Conservation (phyloP, 2,888 invertebrate genomes). For the Cabera pusaria region DNA sequence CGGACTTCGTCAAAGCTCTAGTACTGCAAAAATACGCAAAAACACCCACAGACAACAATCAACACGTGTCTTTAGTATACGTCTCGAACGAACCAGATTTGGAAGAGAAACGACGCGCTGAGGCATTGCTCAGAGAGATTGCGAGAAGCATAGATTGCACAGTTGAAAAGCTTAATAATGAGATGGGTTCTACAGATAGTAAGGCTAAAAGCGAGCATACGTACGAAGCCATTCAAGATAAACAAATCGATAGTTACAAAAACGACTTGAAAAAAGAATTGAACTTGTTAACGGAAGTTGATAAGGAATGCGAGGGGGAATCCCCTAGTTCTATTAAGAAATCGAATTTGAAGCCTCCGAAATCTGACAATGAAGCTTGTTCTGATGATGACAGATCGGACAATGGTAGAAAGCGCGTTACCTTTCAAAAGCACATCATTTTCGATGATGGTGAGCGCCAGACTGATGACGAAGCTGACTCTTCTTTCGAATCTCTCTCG, state of each 20-base stretch:
- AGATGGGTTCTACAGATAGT: conserved; percentile 65
- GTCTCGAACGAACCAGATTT: conserved; percentile 60
- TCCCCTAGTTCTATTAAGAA: conserved; percentile 60
- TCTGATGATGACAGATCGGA: conserved; percentile 76
- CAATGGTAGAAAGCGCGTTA: conserved; percentile 70
- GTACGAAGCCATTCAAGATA: conserved; percentile 51
- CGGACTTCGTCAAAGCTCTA: conserved; percentile 71
- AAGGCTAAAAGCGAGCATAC: conserved; percentile 49
- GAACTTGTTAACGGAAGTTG: conserved; percentile 52
- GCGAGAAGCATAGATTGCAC: conserved; percentile 73
- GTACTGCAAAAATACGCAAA: conserved; percentile 75
- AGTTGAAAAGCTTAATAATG: conserved; percentile 60
- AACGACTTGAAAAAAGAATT: conserved; percentile 64
- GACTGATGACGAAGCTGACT: conserved; percentile 69
- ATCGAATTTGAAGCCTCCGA: conserved; percentile 70
- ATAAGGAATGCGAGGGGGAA: conserved; percentile 42
- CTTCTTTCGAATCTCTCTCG: conserved; percentile 71
- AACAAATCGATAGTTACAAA: conserved; percentile 52
- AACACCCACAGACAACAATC: conserved; percentile 58
- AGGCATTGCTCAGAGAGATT: conserved; percentile 71
- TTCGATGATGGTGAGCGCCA: conserved; percentile 79
- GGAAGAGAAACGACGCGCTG: conserved; percentile 70
- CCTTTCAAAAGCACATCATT: conserved; percentile 75
- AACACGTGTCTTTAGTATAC: conserved; percentile 74
- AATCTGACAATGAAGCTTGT: conserved; percentile 67